Evolutionary conservation across 2,797 vertebrate genomes (phyloP).

Genomic region (Anisognathus igniventris): DNA sequence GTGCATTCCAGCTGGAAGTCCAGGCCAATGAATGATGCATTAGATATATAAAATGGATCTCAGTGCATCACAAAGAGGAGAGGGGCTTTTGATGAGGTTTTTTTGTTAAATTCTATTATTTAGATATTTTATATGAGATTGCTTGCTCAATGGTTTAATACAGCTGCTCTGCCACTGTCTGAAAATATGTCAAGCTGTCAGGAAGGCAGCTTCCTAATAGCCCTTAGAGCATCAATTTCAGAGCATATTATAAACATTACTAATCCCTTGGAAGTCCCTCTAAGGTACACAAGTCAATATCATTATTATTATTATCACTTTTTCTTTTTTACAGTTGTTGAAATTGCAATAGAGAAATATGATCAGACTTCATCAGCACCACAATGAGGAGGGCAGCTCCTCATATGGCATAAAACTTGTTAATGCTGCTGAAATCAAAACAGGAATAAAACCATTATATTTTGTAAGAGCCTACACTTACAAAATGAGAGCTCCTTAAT

Average conservation of each 20-base stretch:
- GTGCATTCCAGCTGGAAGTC: background rate
- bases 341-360: constrained; percentile 1
- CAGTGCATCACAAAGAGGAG: background rate
- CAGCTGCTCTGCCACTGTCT: background rate
- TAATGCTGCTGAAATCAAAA: constrained; percentile 5
- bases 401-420: background rate
- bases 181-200: constrained; percentile 19
- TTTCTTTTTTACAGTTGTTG: background rate
- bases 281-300: background rate
- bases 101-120: constrained; percentile 4
- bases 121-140: background rate
- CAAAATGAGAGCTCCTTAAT: background rate
- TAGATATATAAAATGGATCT: background rate
- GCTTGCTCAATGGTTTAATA: background rate
- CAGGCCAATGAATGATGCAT: background rate
- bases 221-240: background rate
- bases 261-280: background rate
- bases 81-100: background rate
- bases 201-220: background rate
- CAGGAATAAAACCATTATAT: background rate
- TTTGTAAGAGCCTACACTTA: background rate
- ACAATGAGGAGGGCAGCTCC: background rate
- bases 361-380: background rate
- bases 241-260: background rate
- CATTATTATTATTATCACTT: background rate